Conservation (phyloP, 2,888 invertebrate genomes). For the Pemphredon lugubris region DNA sequence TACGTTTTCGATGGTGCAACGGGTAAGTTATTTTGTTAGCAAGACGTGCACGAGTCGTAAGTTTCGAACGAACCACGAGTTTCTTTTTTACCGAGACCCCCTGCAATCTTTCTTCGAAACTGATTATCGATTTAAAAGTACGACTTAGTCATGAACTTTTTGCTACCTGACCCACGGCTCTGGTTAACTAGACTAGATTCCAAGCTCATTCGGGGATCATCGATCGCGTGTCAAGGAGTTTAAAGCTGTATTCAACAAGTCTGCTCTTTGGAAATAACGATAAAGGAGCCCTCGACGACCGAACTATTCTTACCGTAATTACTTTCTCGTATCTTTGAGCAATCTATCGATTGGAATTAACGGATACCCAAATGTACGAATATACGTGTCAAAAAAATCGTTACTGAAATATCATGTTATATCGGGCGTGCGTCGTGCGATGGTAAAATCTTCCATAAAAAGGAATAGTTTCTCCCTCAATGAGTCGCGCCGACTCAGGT, state of each 20-base stretch:
- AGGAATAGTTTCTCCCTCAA: too few relatives aligned
- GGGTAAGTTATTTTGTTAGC: conserved; percentile 21
- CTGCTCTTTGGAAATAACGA: conserved; percentile 2
- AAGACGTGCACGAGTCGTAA: conserved; percentile 32
- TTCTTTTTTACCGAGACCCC: not conserved
- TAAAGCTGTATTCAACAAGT: conserved; percentile 46
- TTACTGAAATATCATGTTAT: too few relatives aligned
- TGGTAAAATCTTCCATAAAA: too few relatives aligned
- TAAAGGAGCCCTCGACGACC: not conserved
- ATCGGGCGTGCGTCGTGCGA: too few relatives aligned
- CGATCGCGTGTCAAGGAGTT: conserved; percentile 36
- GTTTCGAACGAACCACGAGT: not conserved
- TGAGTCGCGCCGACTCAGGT: too few relatives aligned
- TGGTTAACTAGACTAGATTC: conserved; percentile 32
- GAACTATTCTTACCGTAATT: too few relatives aligned
- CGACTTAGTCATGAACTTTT: conserved; percentile 41
- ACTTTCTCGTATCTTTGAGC: too few relatives aligned
- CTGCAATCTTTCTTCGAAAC: conserved; percentile 20
- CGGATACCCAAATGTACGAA: too few relatives aligned
- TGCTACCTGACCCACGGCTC: conserved; percentile 24
- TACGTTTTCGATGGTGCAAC: too few relatives aligned
- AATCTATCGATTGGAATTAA: too few relatives aligned
- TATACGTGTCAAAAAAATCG: too few relatives aligned
- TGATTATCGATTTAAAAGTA: conserved; percentile 51
- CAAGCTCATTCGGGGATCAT: conserved; percentile 41